Percentiles rank a stretch among this genome's conserved stretches.
These are phyloP conservation scores for Hipposideros armiger DNA, from an alignment of 2,113 vertebrate species.

Conservation along the genomic window DNA sequence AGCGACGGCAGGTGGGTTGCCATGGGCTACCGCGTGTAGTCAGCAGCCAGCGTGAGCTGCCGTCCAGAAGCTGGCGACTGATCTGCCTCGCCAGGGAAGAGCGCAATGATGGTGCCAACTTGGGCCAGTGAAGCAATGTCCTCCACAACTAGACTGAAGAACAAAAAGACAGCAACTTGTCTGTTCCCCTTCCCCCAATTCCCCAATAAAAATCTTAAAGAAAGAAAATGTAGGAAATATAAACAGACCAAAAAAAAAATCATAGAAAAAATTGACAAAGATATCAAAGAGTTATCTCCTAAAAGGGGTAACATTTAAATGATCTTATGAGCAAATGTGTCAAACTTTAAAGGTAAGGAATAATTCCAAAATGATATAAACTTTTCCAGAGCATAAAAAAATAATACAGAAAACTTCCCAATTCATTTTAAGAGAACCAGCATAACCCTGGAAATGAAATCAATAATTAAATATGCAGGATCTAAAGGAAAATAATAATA, in stretches of 20 bases:
- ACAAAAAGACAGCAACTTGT: too few relatives aligned
- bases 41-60: too few relatives aligned
- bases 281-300: neutral
- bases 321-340: neutral
- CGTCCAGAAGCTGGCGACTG: too few relatives aligned
- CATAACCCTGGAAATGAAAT: neutral
- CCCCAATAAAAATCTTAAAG: too few relatives aligned
- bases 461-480: neutral
- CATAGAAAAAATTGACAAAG: neutral
- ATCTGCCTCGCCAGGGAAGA: too few relatives aligned
- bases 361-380: neutral
- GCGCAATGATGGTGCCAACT: too few relatives aligned
- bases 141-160: too few relatives aligned
- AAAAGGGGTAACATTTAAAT: neutral
- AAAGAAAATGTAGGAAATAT: neutral
- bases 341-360: neutral
- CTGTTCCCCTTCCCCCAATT: too few relatives aligned
- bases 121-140: too few relatives aligned
- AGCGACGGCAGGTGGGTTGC: too few relatives aligned
- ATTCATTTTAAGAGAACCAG: neutral
- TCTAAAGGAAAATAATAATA: neutral
- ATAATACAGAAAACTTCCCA: neutral
- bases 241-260: neutral
- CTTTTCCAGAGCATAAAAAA: neutral
- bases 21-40: too few relatives aligned